Evolutionary conservation across 2,888 invertebrate genomes (phyloP).

Genomic region (Archaeoteleia sp.): DNA sequence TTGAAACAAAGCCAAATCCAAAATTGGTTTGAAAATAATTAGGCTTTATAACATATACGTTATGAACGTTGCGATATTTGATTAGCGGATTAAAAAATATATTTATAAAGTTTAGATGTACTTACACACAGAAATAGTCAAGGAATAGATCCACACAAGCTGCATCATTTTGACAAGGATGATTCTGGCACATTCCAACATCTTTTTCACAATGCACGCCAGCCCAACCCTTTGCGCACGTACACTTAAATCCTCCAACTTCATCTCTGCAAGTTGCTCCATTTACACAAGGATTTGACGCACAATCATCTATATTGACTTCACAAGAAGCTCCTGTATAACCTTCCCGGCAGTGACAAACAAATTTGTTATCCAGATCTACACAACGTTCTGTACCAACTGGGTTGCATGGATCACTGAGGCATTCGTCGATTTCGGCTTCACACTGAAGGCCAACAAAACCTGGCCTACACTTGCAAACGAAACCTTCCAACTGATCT

Average conservation of each 20-base stretch:
- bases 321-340: slow-evolving; percentile 91
- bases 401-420: slow-evolving; percentile 92
- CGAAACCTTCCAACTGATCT: slow-evolving; percentile 92
- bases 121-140: slow-evolving; percentile 93
- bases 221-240: slow-evolving; percentile 90
- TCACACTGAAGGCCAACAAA: slow-evolving; percentile 95
- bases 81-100: slow-evolving; percentile 2
- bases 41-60: no score
- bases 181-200: slow-evolving; percentile 89
- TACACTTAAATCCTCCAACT: slow-evolving; percentile 88
- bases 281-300: slow-evolving; percentile 89
- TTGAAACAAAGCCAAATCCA: no score
- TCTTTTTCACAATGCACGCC: slow-evolving; percentile 90
- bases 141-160: slow-evolving; percentile 93
- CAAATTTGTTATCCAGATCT: slow-evolving; percentile 90
- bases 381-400: slow-evolving; percentile 93
- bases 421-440: slow-evolving; percentile 93
- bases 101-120: slow-evolving; percentile 68
- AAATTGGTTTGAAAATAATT: no score
- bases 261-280: slow-evolving; percentile 92
- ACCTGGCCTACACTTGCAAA: slow-evolving; percentile 94
- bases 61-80: no score
- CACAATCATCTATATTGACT: slow-evolving; percentile 90
- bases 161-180: slow-evolving; percentile 95
- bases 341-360: slow-evolving; percentile 92